phyloP scores from a whole-genome alignment of 2,113 vertebrate species.

The Archilochus colubris region DNA sequence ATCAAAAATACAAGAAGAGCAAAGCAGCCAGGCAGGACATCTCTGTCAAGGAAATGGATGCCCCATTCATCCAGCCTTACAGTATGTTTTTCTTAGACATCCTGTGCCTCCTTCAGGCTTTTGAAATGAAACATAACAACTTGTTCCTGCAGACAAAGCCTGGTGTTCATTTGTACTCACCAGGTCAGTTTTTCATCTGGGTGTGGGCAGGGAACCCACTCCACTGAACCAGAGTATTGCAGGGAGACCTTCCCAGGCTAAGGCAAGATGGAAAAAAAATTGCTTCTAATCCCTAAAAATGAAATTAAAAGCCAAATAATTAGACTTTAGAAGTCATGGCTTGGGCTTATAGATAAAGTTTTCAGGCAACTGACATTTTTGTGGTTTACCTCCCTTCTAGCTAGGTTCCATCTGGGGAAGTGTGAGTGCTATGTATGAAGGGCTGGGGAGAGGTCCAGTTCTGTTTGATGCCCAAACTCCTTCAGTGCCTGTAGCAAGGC shows the following conservation, averaged over 20 bases:
- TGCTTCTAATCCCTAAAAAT: neutral
- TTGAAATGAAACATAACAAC: constrained; percentile 25
- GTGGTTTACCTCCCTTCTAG: neutral
- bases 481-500: neutral
- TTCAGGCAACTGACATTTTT: neutral
- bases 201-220: neutral
- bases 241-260: neutral
- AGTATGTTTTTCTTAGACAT: constrained; percentile 53
- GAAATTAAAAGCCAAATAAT: neutral
- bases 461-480: neutral
- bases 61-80: constrained; percentile 28
- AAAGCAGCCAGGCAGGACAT: constrained; percentile 42
- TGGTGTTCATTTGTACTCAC: neutral
- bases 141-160: constrained; percentile 48
- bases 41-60: constrained; percentile 55
- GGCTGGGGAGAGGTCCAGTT: neutral
- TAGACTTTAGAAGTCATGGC: neutral
- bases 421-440: neutral
- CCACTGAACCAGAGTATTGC: neutral
- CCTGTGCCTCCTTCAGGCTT: constrained; percentile 58
- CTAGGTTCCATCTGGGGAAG: neutral
- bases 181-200: neutral
- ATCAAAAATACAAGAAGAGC: constrained; percentile 48
- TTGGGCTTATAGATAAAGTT: neutral
- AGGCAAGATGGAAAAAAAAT: neutral